Evolutionary conservation across 92 coral and sea anemone genomes (phyloP), one percentile per base, ranked within the genome.

Genomic region (Palythoa grandiflora): DNA sequence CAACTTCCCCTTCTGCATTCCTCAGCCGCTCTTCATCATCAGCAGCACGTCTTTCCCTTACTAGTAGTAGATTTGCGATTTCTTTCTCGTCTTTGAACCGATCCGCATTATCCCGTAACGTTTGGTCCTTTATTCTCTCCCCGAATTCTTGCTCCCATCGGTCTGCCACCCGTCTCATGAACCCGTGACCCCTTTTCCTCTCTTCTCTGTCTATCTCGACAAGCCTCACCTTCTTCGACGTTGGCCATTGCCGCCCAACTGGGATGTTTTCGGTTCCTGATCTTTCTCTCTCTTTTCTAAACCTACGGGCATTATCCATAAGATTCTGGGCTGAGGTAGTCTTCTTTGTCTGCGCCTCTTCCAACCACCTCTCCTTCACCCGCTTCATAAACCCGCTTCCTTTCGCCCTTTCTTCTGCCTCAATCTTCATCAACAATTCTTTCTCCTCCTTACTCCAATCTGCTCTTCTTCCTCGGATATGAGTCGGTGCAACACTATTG

Each of bases 191-290:
- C 70, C 17, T 83, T 71, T 83, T 57, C 70, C 87, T 38, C 70
- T 83, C 87, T 83, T 83, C 87, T 60, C 48, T 15, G 51, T 83
- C 87, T 83, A 83, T 83, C 87, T n/a, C 35, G 73, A 83, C 87
- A 13, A 83, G 54, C 55, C 55, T 71, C 79, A 52, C 51, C 47
- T 75, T 75, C 51, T 75, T 75, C 51, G 50, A 75, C 51, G 79
- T 75, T 37, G 51, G 39, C 51, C 39, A 37, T 38, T 75, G 79
- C 79, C 79, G 51, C 79, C 39, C 48, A 37, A 19, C 51, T 19
- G 36, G 79, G 55, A 51, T 51, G 55, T 51, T 51, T 51, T 51
- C 55, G 55, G 55, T 51, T 51, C 55, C 55, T 51, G 55, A 51
- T 51, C 55, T 51, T 51, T 51, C 55, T 51, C 55, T 51, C 55